Conservation (phyloP, 1,140 invertebrate genomes). For the Diachasmimorpha longicaudata region DNA sequence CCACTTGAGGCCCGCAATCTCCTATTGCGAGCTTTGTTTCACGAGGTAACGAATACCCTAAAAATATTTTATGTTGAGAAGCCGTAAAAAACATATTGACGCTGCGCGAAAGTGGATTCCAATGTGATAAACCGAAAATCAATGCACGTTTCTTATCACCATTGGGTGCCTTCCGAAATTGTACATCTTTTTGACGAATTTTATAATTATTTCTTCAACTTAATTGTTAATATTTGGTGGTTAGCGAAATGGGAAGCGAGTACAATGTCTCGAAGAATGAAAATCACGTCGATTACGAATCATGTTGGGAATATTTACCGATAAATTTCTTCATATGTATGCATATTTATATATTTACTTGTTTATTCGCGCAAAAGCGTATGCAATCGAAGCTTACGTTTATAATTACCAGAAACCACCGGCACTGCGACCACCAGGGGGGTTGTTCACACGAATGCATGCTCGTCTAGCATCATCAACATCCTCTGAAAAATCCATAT, state of each 20-base stretch:
- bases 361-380: conserved; percentile 26
- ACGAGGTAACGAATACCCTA: conserved; percentile 21
- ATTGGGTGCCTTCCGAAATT: background rate
- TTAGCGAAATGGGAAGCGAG: conserved; percentile 37
- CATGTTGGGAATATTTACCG: background rate
- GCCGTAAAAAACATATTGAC: background rate
- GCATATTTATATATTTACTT: background rate
- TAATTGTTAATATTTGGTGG: conserved; percentile 42
- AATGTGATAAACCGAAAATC: background rate
- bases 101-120: background rate
- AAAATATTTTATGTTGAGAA: background rate
- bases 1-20: conserved; percentile 35
- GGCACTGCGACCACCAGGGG: conserved; percentile 64
- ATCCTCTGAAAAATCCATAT: conserved; percentile 46
- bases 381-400: conserved; percentile 14
- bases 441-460: conserved; percentile 65
- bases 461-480: conserved; percentile 56
- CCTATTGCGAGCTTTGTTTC: conserved; percentile 29
- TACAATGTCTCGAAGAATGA: background rate
- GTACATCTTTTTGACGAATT: background rate
- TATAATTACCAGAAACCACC: conserved; percentile 62
- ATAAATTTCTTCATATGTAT: background rate
- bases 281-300: background rate
- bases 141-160: no score
- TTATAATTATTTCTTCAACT: background rate